Percentiles rank a stretch among this genome's conserved stretches.
Conservation (phyloP, 1,140 invertebrate species). For the Heliconius himera region DNA sequence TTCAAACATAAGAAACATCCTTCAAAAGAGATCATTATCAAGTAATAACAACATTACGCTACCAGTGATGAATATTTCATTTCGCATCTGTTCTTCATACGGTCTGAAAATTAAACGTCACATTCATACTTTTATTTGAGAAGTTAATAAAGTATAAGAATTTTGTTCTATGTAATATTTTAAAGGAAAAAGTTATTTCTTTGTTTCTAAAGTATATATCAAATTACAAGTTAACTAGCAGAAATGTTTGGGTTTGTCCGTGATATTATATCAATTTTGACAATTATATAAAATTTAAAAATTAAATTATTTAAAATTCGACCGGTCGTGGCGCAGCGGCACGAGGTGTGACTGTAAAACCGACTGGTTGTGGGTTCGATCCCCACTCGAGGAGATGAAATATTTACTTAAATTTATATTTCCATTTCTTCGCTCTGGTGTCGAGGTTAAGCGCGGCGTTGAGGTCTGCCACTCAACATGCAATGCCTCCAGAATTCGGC, state of each 20-base stretch:
- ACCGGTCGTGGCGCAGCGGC: no score
- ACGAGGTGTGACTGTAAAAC: no score
- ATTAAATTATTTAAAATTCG: no score
- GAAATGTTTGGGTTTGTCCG: not conserved
- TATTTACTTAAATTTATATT: no score
- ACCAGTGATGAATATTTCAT: conserved; percentile 14
- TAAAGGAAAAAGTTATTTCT: not conserved
- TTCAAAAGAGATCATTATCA: not conserved
- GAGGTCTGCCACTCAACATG: no score
- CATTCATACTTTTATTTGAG: not conserved
- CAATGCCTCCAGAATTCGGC: no score
- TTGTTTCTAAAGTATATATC: not conserved
- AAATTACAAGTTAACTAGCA: not conserved
- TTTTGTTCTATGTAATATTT: not conserved
- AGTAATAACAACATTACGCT: not conserved
- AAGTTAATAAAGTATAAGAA: not conserved
- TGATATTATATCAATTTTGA: not conserved
- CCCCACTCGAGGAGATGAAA: no score
- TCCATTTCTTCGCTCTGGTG: no score
- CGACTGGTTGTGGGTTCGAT: no score
- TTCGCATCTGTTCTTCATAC: conserved; percentile 4
- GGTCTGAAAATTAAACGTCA: conserved; percentile 15
- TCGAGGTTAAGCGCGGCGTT: no score
- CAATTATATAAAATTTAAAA: not conserved
- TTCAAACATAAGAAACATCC: no score